Evolutionary conservation across 2,888 invertebrate species (phyloP), one percentile per base, ranked within the genome.

Genomic region (Odontothrips loti): DNA sequence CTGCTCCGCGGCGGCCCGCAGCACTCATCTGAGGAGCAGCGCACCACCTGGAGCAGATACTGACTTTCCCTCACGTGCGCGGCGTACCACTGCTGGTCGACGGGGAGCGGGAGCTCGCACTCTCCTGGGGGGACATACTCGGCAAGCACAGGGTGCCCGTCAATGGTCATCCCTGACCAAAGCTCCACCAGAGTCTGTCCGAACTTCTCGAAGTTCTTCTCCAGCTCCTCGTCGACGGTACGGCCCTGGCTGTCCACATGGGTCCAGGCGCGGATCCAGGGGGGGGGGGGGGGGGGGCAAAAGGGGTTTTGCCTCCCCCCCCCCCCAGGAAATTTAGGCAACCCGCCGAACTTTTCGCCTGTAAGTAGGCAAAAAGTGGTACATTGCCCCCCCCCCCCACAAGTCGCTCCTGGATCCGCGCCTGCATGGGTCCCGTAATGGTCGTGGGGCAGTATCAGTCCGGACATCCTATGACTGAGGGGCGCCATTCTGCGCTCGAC

Each of bases 401-500:
- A n/a, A n/a, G n/a, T n/a, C n/a, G n/a, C n/a, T n/a, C n/a, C n/a
- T n/a, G n/a, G n/a, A n/a, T n/a, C n/a, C n/a, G n/a, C n/a, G n/a
- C n/a, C n/a, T n/a, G n/a, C n/a, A n/a, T n/a, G n/a, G 47, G 83
- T 82, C 10, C 86, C 86, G 81, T 82, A 86, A 79, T 84, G 81
- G 75, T 87, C 85, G 82, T 86, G 84, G 23, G 85, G 85, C 47
- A 87, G 83, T 79, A 87, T 84, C 11, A 86, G 78, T 43, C 85
- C 85, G 47, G 85, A 48, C n/a, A 87, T 83, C 82, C 86, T 84
- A 63, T 84, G 81, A 80, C 86, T 86, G 12, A 87, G 82, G 27
- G 86, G 86, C 78, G 86, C 86, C 86, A 87, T 86, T 81, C 86
- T 80, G 27, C 86, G 75, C 82, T 87, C 86, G 1, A 86, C 86